A percentile compares a stretch with the other conserved stretches of the same genome.
Evolutionary conservation across 1,140 invertebrate genomes (phyloP).

Genomic region (Drosophila novamexicana): DNA sequence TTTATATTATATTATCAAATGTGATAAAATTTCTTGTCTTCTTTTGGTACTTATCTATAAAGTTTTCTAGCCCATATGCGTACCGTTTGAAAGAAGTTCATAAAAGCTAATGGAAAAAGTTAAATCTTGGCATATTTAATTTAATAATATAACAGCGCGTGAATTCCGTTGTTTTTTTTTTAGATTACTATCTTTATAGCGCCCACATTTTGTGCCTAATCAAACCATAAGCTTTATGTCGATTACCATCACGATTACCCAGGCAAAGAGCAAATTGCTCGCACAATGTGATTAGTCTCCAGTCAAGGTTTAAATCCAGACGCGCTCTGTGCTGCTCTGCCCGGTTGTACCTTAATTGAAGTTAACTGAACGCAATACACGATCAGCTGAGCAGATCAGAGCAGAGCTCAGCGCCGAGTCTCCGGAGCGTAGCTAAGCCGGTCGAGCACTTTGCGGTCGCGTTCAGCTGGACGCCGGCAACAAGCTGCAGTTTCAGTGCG

Average conservation of each 20-base stretch:
- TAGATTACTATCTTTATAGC: conserved; percentile 62
- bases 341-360: conserved; percentile 51
- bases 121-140: conserved; percentile 59
- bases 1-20: neutral
- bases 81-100: neutral
- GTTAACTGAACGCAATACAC: conserved; percentile 32
- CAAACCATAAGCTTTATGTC: conserved; percentile 80
- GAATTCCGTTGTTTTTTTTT: conserved; percentile 42
- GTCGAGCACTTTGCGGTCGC: conserved; percentile 33
- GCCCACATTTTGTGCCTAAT: conserved; percentile 62
- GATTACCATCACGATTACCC: conserved; percentile 50
- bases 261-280: conserved; percentile 39
- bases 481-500: conserved; percentile 62
- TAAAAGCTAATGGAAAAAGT: conserved; percentile 13
- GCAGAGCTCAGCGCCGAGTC: conserved; percentile 2
- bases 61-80: neutral
- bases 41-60: neutral
- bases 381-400: conserved; percentile 31
- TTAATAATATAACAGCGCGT: conserved; percentile 33
- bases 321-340: conserved; percentile 22
- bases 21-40: neutral
- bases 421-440: conserved; percentile 23
- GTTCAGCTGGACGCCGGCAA: conserved; percentile 53
- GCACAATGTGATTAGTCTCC: conserved; percentile 31
- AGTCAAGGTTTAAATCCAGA: conserved; percentile 49